These are phyloP conservation scores for Chironomus tepperi DNA, from an alignment of 1,140 invertebrate species.

Conservation along the genomic window DNA sequence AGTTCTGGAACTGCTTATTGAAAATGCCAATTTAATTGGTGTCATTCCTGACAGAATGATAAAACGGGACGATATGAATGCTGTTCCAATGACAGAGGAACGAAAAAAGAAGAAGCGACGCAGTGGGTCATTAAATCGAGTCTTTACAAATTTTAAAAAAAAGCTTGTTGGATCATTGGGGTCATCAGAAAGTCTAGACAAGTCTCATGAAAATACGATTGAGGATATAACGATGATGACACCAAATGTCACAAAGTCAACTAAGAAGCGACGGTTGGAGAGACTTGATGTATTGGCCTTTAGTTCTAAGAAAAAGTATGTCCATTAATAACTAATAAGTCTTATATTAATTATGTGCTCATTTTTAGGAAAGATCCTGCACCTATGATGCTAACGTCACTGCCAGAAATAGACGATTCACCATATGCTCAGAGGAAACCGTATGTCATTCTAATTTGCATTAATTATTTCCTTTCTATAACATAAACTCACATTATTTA, in stretches of 20 bases:
- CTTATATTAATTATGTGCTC: conserved; percentile 25
- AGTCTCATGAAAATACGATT: conserved; percentile 41
- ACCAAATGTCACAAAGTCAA: conserved; percentile 44
- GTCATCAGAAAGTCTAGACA: conserved; percentile 41
- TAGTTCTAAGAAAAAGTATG: conserved; percentile 48
- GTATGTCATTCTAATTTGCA: background rate
- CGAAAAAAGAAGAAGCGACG: conserved; percentile 58
- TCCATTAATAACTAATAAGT: conserved; percentile 11
- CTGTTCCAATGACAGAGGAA: conserved; percentile 37
- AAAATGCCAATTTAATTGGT: conserved; percentile 64
- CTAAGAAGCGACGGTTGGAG: conserved; percentile 53
- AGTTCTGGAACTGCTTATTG: conserved; percentile 62
- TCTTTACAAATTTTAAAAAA: conserved; percentile 66
- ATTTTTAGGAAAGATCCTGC: conserved; percentile 37
- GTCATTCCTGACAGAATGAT: conserved; percentile 52
- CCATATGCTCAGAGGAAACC: background rate
- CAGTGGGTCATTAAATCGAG: conserved; percentile 72
- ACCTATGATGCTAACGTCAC: conserved; percentile 41
- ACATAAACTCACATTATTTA: background rate
- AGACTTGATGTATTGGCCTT: conserved; percentile 37
- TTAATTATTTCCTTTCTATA: background rate
- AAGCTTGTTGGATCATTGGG: conserved; percentile 50
- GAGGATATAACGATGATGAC: conserved; percentile 35
- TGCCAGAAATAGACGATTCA: conserved; percentile 35
- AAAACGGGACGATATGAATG: conserved; percentile 42